A percentile compares a stretch with the other conserved stretches of the same genome.
These are phyloP conservation scores for Coilia nasus DNA, from an alignment of 2,797 vertebrate genomes.

Conservation along the genomic window DNA sequence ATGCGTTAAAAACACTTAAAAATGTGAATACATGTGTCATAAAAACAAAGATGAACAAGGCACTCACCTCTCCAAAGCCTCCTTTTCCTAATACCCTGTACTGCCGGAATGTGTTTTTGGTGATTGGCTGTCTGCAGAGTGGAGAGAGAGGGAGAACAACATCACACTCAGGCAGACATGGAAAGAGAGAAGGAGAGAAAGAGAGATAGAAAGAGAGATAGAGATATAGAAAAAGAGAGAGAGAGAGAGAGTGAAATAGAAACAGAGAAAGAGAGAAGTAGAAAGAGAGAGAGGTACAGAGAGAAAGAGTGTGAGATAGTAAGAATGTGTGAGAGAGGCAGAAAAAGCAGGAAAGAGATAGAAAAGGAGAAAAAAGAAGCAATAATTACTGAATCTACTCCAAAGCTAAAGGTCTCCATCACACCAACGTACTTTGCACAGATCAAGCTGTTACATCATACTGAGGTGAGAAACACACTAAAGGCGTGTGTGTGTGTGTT, in stretches of 20 bases:
- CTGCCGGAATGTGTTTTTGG: conserved; percentile 87
- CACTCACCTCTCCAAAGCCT: conserved; percentile 86
- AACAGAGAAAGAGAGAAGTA: neutral
- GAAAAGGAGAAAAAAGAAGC: too few relatives aligned
- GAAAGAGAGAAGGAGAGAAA: conserved; percentile 28
- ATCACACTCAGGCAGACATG: neutral
- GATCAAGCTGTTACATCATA: too few relatives aligned
- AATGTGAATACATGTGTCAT: neutral
- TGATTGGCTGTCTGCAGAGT: conserved; percentile 79
- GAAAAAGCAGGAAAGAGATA: too few relatives aligned
- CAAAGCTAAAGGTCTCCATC: too few relatives aligned
- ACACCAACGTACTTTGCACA: too few relatives aligned
- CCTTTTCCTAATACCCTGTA: conserved; percentile 90
- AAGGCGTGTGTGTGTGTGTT: too few relatives aligned
- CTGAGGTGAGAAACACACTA: too few relatives aligned
- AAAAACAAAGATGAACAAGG: neutral
- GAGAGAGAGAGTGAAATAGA: neutral
- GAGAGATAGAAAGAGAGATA: conserved; percentile 1
- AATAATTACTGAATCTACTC: too few relatives aligned
- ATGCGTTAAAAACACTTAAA: neutral
- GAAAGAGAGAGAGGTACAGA: too few relatives aligned
- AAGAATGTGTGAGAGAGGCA: too few relatives aligned
- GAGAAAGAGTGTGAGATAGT: too few relatives aligned
- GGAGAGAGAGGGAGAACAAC: conserved; percentile 29
- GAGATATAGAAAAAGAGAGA: neutral